Conservation (phyloP, 1,140 invertebrate genomes). For the Leptestheria dahalacensis region DNA sequence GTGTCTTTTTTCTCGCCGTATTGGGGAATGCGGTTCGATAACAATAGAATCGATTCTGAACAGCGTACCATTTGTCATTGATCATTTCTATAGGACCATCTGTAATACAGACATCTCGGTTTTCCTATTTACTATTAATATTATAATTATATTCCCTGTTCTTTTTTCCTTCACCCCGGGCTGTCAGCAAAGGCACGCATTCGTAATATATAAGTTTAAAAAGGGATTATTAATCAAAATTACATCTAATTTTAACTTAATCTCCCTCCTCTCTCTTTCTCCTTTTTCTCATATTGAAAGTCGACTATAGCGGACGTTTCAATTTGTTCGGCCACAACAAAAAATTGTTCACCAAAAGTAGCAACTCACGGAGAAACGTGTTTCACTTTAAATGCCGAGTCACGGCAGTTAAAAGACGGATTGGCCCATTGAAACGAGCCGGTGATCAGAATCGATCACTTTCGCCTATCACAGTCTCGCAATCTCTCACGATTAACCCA, state of each 20-base stretch:
- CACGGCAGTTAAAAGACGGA: background rate
- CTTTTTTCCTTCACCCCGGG: no score
- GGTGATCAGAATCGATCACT: background rate
- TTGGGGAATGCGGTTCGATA: background rate
- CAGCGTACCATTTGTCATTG: background rate
- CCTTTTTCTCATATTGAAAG: background rate
- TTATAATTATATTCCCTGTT: no score
- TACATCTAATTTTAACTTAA: no score
- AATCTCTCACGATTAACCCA: background rate
- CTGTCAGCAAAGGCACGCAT: no score
- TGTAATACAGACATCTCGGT: background rate
- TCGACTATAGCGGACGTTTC: background rate
- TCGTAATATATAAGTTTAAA: no score
- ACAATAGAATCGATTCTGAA: background rate
- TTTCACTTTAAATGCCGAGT: background rate
- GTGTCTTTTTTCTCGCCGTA: background rate
- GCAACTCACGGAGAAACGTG: background rate
- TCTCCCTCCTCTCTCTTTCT: background rate
- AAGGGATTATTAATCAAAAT: no score
- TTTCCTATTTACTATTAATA: no score
- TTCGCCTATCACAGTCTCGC: background rate
- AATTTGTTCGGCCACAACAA: background rate
- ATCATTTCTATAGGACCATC: background rate
- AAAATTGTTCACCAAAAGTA: background rate
- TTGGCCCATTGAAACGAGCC: background rate